A percentile compares a stretch with the other conserved stretches of the same genome.
phyloP scores from a whole-genome alignment of 1,140 invertebrate genomes.

The Samia ricini region DNA sequence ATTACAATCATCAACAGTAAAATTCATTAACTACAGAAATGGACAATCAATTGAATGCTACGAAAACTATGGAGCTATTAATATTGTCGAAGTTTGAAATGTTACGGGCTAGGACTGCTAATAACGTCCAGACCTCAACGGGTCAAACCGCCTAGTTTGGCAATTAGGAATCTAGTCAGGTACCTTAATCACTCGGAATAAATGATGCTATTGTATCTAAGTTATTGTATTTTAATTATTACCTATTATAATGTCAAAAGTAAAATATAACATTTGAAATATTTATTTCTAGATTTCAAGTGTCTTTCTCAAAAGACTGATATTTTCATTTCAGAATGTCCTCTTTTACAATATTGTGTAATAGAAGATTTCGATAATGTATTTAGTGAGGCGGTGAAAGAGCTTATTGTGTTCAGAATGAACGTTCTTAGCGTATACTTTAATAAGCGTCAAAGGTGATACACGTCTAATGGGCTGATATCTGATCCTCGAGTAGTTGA shows the following conservation, averaged over 20 bases:
- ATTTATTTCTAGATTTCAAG: no score
- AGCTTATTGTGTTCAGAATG: background rate
- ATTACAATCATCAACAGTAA: background rate
- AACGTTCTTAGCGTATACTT: background rate
- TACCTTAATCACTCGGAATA: background rate
- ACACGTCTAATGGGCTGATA: constrained; percentile 8
- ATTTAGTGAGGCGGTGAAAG: background rate
- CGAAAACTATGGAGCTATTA: background rate
- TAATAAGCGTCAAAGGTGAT: background rate
- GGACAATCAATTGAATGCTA: background rate
- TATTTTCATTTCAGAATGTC: background rate
- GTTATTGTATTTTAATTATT: background rate
- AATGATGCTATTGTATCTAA: background rate
- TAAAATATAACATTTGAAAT: no score
- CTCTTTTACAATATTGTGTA: background rate
- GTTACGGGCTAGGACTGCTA: background rate
- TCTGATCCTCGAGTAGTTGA: background rate
- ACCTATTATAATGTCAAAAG: no score
- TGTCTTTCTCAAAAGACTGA: no score
- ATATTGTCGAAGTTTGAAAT: background rate
- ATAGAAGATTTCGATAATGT: background rate
- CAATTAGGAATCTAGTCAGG: background rate
- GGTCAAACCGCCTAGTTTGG: background rate
- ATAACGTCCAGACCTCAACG: background rate
- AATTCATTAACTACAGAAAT: background rate